Evolutionary conservation across 2,888 invertebrate species (phyloP).

Genomic region (Thecocarcelia acutangulata): DNA sequence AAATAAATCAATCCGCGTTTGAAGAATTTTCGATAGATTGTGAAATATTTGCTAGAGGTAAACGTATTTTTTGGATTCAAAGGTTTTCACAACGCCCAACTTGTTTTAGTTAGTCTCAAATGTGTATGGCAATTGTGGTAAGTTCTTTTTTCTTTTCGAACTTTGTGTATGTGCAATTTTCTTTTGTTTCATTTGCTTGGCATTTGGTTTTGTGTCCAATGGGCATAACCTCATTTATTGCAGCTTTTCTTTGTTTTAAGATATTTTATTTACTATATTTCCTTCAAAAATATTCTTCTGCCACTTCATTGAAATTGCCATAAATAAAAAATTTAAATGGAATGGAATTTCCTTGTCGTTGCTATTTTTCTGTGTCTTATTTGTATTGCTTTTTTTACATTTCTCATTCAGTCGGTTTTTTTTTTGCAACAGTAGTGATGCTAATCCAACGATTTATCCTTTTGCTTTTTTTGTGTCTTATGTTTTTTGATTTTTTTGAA

Average conservation of each 20-base stretch:
- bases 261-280: background rate
- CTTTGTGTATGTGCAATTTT: constrained; percentile 11
- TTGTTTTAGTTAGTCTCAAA: constrained; percentile 82
- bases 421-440: constrained; percentile 18
- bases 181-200: constrained; percentile 4
- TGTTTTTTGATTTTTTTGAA: background rate
- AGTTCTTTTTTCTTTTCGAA: constrained; percentile 79
- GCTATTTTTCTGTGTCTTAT: background rate
- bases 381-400: background rate
- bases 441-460: background rate
- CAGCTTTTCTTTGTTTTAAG: background rate
- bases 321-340: constrained; percentile 32
- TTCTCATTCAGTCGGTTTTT: constrained; percentile 7
- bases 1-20: background rate
- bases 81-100: constrained; percentile 69
- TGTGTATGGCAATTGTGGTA: constrained; percentile 94
- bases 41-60: constrained; percentile 43
- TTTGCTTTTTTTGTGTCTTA: background rate
- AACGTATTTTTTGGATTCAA: constrained; percentile 44
- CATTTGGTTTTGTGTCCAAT: constrained; percentile 2
- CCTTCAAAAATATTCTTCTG: background rate
- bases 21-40: constrained; percentile 36
- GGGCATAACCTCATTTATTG: constrained; percentile 15
- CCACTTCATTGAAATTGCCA: constrained; percentile 9
- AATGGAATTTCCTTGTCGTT: constrained; percentile 37